These are phyloP conservation scores for Clupea harengus DNA, from an alignment of 2,113 vertebrate genomes.

Conservation along the genomic window DNA sequence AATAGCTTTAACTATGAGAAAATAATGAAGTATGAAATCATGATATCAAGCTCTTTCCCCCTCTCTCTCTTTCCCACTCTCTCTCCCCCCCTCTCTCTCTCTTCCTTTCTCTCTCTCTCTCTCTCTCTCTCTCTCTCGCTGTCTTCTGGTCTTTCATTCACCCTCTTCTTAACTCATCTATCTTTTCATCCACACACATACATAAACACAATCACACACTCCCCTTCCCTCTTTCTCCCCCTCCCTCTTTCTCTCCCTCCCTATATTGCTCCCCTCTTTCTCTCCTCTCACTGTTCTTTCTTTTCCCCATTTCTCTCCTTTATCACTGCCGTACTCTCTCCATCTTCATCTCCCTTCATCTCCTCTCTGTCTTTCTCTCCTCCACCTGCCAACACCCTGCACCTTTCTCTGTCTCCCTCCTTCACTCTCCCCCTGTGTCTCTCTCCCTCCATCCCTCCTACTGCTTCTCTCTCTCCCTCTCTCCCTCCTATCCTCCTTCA, in stretches of 20 bases:
- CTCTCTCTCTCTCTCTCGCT: background rate
- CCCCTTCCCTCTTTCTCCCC: too few relatives aligned
- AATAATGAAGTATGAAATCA: slow-evolving; percentile 6
- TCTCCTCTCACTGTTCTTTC: too few relatives aligned
- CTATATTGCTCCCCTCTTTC: background rate
- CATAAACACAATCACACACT: background rate
- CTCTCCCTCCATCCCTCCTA: background rate
- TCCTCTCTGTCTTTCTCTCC: background rate
- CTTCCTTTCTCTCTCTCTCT: background rate
- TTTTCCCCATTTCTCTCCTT: too few relatives aligned
- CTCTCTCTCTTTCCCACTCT: background rate
- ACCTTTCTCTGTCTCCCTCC: background rate
- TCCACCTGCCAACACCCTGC: too few relatives aligned
- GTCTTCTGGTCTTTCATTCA: background rate
- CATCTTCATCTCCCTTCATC: background rate
- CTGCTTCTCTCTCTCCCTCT: too few relatives aligned
- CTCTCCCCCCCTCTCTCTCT: background rate
- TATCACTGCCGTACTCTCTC: background rate
- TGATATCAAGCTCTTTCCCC: background rate
- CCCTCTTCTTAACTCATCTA: background rate
- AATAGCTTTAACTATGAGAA: slow-evolving; percentile 5
- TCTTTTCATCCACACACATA: background rate
- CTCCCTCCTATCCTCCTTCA: too few relatives aligned
- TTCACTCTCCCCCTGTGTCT: background rate
- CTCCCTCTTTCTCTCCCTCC: too few relatives aligned